phyloP scores from a whole-genome alignment of 1,140 invertebrate species.

The Riptortus pedestris region DNA sequence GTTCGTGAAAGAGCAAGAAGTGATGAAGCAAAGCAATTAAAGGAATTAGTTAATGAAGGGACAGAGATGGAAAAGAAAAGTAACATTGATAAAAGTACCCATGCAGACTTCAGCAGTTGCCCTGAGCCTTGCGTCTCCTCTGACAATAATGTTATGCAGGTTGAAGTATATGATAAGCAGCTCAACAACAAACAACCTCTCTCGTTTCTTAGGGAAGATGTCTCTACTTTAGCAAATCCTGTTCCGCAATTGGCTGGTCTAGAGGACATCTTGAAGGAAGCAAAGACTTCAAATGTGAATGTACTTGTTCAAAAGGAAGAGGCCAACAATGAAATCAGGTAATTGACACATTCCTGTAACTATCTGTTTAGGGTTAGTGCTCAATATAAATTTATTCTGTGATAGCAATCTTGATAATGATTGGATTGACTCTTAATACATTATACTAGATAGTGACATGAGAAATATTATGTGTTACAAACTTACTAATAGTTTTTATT shows the following conservation, averaged over 20 bases:
- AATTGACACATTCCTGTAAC: background rate
- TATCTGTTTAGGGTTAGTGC: too few relatives aligned
- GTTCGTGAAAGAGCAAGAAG: too few relatives aligned
- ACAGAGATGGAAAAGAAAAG: background rate
- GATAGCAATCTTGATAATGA: background rate
- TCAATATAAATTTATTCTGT: background rate
- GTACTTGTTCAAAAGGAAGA: slow-evolving; percentile 45
- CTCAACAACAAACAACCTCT: slow-evolving; percentile 15
- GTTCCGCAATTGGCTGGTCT: too few relatives aligned
- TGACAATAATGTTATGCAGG: too few relatives aligned
- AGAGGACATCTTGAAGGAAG: slow-evolving; percentile 51
- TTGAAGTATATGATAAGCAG: slow-evolving; percentile 16
- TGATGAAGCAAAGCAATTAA: too few relatives aligned
- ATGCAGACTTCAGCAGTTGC: background rate
- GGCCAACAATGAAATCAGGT: slow-evolving; percentile 43
- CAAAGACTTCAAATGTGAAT: slow-evolving; percentile 54
- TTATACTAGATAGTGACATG: too few relatives aligned
- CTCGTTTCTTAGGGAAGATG: too few relatives aligned
- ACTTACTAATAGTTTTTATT: too few relatives aligned
- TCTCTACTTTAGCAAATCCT: too few relatives aligned
- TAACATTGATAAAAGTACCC: background rate
- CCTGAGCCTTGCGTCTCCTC: background rate
- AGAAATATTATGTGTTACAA: too few relatives aligned
- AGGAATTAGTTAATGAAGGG: too few relatives aligned
- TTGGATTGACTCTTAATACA: too few relatives aligned